phyloP scores from a whole-genome alignment of 2,113 vertebrate genomes.

The Oreochromis spilurus region DNA sequence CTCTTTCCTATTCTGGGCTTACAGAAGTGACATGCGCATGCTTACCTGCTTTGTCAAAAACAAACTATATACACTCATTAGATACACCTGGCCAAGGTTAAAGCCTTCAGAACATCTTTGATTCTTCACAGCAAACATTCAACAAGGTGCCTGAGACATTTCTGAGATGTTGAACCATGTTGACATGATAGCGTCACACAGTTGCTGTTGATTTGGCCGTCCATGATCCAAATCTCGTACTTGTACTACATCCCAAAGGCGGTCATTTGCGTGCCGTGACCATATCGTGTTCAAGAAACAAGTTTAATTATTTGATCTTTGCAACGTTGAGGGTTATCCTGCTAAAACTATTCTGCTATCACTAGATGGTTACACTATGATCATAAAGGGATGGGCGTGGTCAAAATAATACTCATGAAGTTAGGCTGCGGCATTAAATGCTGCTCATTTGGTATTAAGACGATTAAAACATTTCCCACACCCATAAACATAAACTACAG shows the following conservation, averaged over 20 bases:
- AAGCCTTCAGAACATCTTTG: background rate
- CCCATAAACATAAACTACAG: too few relatives aligned
- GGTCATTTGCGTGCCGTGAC: background rate
- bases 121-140: background rate
- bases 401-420: background rate
- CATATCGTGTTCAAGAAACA: accelerated
- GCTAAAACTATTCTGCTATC: background rate
- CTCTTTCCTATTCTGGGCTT: background rate
- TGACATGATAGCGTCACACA: background rate
- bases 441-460: background rate
- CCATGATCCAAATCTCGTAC: background rate
- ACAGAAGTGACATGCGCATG: background rate
- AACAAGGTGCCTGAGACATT: background rate
- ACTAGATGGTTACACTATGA: background rate
- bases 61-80: background rate
- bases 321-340: background rate
- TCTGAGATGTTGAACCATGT: background rate
- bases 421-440: background rate
- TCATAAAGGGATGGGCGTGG: background rate
- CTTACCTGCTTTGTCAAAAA: background rate
- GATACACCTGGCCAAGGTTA: background rate
- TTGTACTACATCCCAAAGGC: background rate
- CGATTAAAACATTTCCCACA: too few relatives aligned
- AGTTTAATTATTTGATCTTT: background rate
- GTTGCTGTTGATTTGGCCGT: background rate